Evolutionary conservation across 2,797 vertebrate species (phyloP), one percentile per base, ranked within the genome.

Genomic region (Glossophaga mutica): DNA sequence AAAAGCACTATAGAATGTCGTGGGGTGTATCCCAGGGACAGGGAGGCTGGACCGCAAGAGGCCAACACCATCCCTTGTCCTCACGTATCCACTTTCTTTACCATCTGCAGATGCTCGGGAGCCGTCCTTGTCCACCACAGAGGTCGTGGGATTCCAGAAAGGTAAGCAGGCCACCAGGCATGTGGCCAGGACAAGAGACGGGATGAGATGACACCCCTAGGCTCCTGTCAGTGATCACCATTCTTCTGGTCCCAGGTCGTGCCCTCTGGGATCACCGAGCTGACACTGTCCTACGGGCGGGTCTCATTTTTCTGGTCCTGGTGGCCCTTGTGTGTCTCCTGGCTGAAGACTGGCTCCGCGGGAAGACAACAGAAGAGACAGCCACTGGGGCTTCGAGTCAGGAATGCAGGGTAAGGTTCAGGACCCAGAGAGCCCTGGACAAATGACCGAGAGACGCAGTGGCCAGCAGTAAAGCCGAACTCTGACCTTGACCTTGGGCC

Each of bases 291-390:
- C 16, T 96, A 9, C 86, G 55, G 44, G 44, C 93, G 2, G 44
- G 85, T 39, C 65, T 97, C 82, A 73, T 68, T 12, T 16, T 82
- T 34, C 70, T 96, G 59, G 73, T 94, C 39, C 85, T 97, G 37
- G 9, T 90, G 90, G 67, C 68, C 32, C n/a, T 96, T 0, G 32
- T 24, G 29, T 26, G 70, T 39, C 12, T 97, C 21, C 76, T 97
- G 83, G n/a, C 8, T 32, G 79, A 91, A 79, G 79, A 87, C 6
- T 44, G 93, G 70, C 34, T 93, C 34, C 8, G n/a, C 19, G 86
- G 84, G 57, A 95, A 44, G 85, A 89, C 9, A 34, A n/a, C 6
- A 2, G 18, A 6, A 2, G 26, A 65, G 32, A 0, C 4, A 52
- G 1, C 44, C 57, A n/a, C 4, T 4, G 2, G 21, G 55, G 46